Percentiles rank a stretch among this genome's conserved stretches.
phyloP scores from a whole-genome alignment of 1,140 invertebrate genomes.

The Ruditapes philippinarum region DNA sequence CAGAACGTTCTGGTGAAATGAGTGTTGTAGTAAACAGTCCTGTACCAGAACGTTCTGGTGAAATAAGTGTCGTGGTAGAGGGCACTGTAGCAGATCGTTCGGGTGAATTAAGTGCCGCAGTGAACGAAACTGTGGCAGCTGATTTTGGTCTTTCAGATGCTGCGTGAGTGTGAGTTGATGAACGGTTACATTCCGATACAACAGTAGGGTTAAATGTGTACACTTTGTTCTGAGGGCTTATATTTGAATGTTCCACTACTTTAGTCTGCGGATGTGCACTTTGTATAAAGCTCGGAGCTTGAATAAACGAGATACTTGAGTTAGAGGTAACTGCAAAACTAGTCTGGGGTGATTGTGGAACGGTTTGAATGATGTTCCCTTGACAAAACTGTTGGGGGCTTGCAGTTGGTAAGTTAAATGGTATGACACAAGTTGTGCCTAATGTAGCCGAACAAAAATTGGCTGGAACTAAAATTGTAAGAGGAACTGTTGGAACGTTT shows the following conservation, averaged over 20 bases:
- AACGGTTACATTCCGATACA: not conserved
- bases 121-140: not conserved
- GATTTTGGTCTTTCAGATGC: not conserved
- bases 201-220: not conserved
- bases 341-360: not conserved
- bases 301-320: not conserved
- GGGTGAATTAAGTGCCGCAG: not conserved
- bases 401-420: slow-evolving; percentile 2
- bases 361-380: not conserved
- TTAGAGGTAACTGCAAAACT: not conserved
- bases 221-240: not conserved
- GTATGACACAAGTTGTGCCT: slow-evolving; percentile 43
- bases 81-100: not conserved
- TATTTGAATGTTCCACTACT: not conserved
- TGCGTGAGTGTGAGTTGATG: not conserved
- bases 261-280: not conserved
- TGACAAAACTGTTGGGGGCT: not conserved
- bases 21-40: no score
- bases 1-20: no score
- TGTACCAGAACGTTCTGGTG: not conserved
- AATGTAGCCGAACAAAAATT: slow-evolving; percentile 30
- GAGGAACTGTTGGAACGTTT: slow-evolving; percentile 28
- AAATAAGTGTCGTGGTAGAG: not conserved
- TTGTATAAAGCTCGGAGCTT: not conserved
- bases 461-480: slow-evolving; percentile 50